These are phyloP conservation scores for Parotocinclus haroldoi DNA, from an alignment of 2,797 vertebrate genomes.

Conservation along the genomic window DNA sequence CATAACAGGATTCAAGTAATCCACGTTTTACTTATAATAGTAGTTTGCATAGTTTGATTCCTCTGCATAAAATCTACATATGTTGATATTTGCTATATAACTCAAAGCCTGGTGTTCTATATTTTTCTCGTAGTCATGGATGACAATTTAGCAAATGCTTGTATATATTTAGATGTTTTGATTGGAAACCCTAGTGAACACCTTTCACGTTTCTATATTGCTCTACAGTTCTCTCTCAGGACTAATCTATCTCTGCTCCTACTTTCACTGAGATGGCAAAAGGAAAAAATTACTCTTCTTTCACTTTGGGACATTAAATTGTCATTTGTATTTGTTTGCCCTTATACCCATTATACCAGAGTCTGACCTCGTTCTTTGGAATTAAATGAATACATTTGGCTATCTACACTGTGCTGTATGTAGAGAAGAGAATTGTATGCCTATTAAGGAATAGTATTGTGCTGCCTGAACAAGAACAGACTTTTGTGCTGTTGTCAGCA, in stretches of 20 bases:
- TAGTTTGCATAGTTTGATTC: no score
- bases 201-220: conserved; percentile 11
- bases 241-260: conserved; percentile 32
- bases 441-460: no score
- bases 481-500: no score
- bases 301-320: conserved; percentile 20
- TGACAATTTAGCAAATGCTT: not conserved
- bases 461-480: no score
- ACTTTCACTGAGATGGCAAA: conserved; percentile 13
- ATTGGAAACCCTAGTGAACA: not conserved
- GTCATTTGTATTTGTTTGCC: conserved; percentile 31
- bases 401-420: conserved; percentile 5
- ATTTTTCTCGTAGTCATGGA: conserved; percentile 1
- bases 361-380: conserved; percentile 39
- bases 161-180: not conserved
- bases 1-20: no score
- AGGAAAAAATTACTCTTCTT: not conserved
- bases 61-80: no score
- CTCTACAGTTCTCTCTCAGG: conserved; percentile 5
- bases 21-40: no score
- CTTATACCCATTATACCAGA: conserved; percentile 14
- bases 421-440: conserved; percentile 3
- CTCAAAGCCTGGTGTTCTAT: no score
- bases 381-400: conserved; percentile 24
- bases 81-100: no score